Percentiles rank a stretch among this genome's conserved stretches.
Evolutionary conservation across 2,797 vertebrate genomes (phyloP).

Genomic region (Lophotriccus pileatus): DNA sequence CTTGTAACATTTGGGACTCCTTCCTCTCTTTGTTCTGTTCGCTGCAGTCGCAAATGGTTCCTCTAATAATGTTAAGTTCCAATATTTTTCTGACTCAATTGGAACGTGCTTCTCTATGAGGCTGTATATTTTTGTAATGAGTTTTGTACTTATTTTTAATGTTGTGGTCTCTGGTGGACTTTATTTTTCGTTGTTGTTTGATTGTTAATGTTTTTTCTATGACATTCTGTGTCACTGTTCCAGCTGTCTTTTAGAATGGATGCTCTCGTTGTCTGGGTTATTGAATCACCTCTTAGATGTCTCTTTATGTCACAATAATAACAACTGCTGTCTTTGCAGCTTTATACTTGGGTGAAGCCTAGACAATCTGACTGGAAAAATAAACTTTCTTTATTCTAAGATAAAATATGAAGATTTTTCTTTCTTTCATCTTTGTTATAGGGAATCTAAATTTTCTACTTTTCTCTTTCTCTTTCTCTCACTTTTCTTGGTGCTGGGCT

Average conservation of each 20-base stretch:
- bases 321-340: slow-evolving; percentile 87
- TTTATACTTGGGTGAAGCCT: slow-evolving; percentile 89
- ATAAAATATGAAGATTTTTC: slow-evolving; percentile 83
- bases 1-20: slow-evolving; percentile 75
- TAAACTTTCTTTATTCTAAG: slow-evolving; percentile 85
- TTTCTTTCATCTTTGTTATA: slow-evolving; percentile 84
- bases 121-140: slow-evolving; percentile 96
- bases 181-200: slow-evolving; percentile 83
- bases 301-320: slow-evolving; percentile 78
- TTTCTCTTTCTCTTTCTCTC: slow-evolving; percentile 86
- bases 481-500: slow-evolving; percentile 88
- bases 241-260: slow-evolving; percentile 79
- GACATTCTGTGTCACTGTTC: slow-evolving; percentile 80
- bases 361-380: slow-evolving; percentile 90
- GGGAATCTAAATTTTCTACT: slow-evolving; percentile 94
- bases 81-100: slow-evolving; percentile 86
- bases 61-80: slow-evolving; percentile 80
- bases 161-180: slow-evolving; percentile 81
- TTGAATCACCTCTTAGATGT: slow-evolving; percentile 76
- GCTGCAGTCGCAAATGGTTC: slow-evolving; percentile 77
- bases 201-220: slow-evolving; percentile 86
- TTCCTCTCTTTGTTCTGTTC: slow-evolving; percentile 77
- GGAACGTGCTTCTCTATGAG: slow-evolving; percentile 90
- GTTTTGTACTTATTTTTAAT: slow-evolving; percentile 90
- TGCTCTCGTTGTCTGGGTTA: slow-evolving; percentile 80